phyloP scores from a whole-genome alignment of 2,888 invertebrate species.

The Caenorhabditis auriculariae region DNA sequence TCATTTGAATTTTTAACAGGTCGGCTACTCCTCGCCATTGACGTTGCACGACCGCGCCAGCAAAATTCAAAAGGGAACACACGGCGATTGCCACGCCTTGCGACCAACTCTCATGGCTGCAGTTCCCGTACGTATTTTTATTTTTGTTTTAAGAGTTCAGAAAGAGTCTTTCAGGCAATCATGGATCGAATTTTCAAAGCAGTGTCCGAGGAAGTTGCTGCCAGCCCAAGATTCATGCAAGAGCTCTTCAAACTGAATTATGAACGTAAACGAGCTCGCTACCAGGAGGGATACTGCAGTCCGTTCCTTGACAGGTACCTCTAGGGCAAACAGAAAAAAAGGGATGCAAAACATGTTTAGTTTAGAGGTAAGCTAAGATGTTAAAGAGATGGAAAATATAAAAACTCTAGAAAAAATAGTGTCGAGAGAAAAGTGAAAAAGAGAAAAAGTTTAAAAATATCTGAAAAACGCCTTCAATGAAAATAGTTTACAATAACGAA shows the following conservation, averaged over 20 bases:
- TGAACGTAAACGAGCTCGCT: constrained; percentile 85
- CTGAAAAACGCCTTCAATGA: no score
- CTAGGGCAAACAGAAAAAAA: no score
- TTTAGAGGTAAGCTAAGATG: no score
- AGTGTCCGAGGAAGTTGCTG: constrained; percentile 83
- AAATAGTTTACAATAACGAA: no score
- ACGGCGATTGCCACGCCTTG: constrained; percentile 87
- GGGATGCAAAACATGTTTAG: no score
- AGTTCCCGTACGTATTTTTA: constrained; percentile 75
- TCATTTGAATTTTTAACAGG: constrained; percentile 71
- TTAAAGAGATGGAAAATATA: no score
- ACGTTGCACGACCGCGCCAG: constrained; percentile 75
- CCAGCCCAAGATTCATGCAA: constrained; percentile 63
- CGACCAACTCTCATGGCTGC: constrained; percentile 90
- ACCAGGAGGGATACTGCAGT: constrained; percentile 69
- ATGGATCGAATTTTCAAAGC: constrained; percentile 94
- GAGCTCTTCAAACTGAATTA: constrained; percentile 90
- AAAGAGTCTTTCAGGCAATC: constrained; percentile 77
- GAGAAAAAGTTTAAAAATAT: no score
- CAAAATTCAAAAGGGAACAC: constrained; percentile 89
- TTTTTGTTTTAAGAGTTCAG: neutral
- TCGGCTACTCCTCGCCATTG: constrained; percentile 91
- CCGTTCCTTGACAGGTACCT: constrained; percentile 66
- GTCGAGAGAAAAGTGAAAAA: no score
- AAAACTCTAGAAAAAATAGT: no score